Evolutionary conservation across 2,797 vertebrate species (phyloP).

Genomic region (Acrocephalus scirpaceus): DNA sequence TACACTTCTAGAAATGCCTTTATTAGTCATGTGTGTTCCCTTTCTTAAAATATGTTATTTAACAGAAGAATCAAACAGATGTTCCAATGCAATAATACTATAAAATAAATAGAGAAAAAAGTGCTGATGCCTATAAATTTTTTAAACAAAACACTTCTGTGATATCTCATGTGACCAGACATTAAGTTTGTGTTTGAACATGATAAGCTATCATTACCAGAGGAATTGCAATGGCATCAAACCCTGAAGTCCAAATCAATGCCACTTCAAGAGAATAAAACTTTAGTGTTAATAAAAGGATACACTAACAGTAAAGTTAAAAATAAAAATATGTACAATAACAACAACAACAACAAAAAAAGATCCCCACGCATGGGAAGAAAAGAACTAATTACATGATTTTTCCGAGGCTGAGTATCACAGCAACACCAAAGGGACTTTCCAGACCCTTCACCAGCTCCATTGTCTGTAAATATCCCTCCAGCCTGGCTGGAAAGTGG

Average conservation of each 20-base stretch:
- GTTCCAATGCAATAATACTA: background rate
- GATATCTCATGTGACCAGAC: background rate
- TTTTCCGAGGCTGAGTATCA: background rate
- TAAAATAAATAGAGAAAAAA: background rate
- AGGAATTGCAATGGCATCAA: background rate
- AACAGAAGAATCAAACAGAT: background rate
- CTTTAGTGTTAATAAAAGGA: background rate
- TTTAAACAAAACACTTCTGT: background rate
- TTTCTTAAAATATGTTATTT: background rate
- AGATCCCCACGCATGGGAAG: no score
- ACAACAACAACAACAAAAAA: background rate
- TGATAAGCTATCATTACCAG: background rate
- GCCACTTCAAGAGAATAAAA: background rate
- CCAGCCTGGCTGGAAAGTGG: no score
- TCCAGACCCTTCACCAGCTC: background rate
- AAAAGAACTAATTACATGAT: background rate
- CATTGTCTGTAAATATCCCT: no score
- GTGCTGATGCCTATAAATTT: background rate
- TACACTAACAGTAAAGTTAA: background rate
- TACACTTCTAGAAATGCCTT: background rate
- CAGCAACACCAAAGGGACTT: background rate
- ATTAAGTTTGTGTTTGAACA: background rate
- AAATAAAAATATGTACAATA: background rate
- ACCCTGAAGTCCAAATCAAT: background rate
- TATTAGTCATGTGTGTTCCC: accelerated